Conservation (phyloP, 2,797 vertebrate genomes). For the Erpetoichthys calabaricus region DNA sequence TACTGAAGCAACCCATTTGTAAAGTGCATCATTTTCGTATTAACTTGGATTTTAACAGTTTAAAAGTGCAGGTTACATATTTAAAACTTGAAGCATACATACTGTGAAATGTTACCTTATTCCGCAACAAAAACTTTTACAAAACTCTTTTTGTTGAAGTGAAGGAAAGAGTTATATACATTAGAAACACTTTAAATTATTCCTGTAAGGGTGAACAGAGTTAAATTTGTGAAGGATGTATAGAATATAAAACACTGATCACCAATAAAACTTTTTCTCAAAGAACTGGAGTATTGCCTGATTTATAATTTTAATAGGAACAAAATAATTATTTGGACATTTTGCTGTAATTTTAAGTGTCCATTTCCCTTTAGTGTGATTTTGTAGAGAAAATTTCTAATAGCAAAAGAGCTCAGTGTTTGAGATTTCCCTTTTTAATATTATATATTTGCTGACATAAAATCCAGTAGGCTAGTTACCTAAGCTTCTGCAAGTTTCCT, state of each 20-base stretch:
- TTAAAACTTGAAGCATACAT: constrained; percentile 91
- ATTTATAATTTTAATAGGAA: constrained; percentile 45
- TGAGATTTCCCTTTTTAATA: no score
- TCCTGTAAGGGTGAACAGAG: constrained; percentile 71
- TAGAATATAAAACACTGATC: constrained; percentile 73
- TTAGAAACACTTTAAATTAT: constrained; percentile 54
- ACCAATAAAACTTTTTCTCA: constrained; percentile 81
- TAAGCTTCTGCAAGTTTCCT: no score
- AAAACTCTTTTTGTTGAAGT: constrained; percentile 50
- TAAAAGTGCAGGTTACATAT: constrained; percentile 72
- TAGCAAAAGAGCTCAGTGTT: no score
- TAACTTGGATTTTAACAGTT: constrained; percentile 64
- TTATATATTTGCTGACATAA: no score
- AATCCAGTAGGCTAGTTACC: no score
- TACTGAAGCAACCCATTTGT: constrained; percentile 73
- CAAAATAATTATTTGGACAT: constrained; percentile 2
- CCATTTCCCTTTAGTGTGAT: no score
- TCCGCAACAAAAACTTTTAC: constrained; percentile 79
- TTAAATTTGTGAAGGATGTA: constrained; percentile 80
- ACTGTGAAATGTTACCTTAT: constrained; percentile 99
- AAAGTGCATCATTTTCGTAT: constrained; percentile 66
- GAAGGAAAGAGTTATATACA: constrained; percentile 54
- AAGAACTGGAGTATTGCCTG: constrained; percentile 61
- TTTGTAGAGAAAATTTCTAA: no score
- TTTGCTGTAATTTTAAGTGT: neutral